Percentiles rank a stretch among this genome's conserved stretches.
Evolutionary conservation across 2,888 invertebrate species (phyloP).

Genomic region (Ophonus ardosiacus): DNA sequence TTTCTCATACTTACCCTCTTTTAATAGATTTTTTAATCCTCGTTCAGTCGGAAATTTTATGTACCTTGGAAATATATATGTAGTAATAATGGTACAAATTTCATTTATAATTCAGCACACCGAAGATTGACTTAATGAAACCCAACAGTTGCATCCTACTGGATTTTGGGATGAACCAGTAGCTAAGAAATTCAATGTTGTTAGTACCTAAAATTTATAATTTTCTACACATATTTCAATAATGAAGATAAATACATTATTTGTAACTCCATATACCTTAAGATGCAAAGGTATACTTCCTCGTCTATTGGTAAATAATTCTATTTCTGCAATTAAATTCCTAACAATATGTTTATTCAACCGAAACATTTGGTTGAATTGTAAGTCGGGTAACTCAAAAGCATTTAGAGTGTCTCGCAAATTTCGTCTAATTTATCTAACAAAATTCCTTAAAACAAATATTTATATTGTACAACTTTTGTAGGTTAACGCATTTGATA

Average conservation of each 20-base stretch:
- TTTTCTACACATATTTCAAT: background rate
- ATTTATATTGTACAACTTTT: too few species aligned
- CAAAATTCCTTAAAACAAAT: too few species aligned
- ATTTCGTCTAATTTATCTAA: background rate
- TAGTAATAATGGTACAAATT: background rate
- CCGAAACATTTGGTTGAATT: slow-evolving; percentile 37
- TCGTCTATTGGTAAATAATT: background rate
- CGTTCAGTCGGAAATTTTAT: slow-evolving; percentile 31
- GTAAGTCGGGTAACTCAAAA: slow-evolving; percentile 27
- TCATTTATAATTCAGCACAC: slow-evolving; percentile 6
- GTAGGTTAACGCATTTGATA: too few species aligned
- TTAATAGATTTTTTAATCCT: background rate
- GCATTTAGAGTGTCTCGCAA: slow-evolving; percentile 29
- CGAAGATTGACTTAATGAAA: slow-evolving; percentile 5
- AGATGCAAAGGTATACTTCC: slow-evolving; percentile 16
- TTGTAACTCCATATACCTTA: slow-evolving; percentile 3
- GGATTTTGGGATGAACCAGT: slow-evolving; percentile 40
- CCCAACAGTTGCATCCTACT: slow-evolving; percentile 10
- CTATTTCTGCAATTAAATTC: slow-evolving; percentile 14
- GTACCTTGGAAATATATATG: slow-evolving; percentile 8
- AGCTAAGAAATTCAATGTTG: slow-evolving; percentile 24
- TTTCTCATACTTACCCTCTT: background rate
- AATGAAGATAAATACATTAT: background rate
- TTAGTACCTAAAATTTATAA: slow-evolving; percentile 9
- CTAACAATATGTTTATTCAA: slow-evolving; percentile 5